A percentile compares a stretch with the other conserved stretches of the same genome.
phyloP scores from a whole-genome alignment of 2,113 vertebrate genomes.

The Phrynosoma blainvillii region DNA sequence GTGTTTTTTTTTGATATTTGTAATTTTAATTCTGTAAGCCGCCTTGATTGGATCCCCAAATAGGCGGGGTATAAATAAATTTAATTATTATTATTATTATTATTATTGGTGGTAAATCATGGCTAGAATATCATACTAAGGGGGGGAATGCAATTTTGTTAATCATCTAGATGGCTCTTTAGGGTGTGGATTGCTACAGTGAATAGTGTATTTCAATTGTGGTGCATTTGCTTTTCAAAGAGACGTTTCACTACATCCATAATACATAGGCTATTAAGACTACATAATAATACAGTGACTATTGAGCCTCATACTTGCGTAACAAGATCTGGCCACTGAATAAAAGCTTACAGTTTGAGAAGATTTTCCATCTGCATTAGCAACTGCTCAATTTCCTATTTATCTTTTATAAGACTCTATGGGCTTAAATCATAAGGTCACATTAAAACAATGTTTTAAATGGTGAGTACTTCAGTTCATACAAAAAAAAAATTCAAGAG shows the following conservation, averaged over 20 bases:
- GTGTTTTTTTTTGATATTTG: no score
- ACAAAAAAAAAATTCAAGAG: background rate
- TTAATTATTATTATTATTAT: no score
- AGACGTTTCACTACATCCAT: conserved; percentile 29
- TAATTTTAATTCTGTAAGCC: no score
- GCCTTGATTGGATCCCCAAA: no score
- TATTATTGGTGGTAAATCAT: background rate
- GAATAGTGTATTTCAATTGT: background rate
- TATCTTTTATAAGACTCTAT: conserved; percentile 23
- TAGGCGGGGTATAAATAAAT: no score
- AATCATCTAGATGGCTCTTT: conserved; percentile 23
- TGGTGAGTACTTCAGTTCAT: background rate
- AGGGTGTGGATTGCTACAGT: conserved; percentile 16
- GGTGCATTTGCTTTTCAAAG: conserved; percentile 27
- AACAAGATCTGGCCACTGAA: conserved; percentile 25
- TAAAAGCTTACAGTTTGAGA: conserved; percentile 37
- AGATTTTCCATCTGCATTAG: conserved; percentile 14
- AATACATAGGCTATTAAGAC: conserved; percentile 26
- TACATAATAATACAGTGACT: conserved; percentile 17
- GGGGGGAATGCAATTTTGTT: conserved; percentile 14
- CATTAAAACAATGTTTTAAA: conserved; percentile 24
- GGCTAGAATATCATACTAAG: conserved; percentile 15
- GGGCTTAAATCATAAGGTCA: background rate
- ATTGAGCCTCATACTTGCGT: background rate
- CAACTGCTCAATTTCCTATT: background rate